Conservation (phyloP, 2,113 vertebrate species). For the Rhinopomastus cyanomelas region DNA sequence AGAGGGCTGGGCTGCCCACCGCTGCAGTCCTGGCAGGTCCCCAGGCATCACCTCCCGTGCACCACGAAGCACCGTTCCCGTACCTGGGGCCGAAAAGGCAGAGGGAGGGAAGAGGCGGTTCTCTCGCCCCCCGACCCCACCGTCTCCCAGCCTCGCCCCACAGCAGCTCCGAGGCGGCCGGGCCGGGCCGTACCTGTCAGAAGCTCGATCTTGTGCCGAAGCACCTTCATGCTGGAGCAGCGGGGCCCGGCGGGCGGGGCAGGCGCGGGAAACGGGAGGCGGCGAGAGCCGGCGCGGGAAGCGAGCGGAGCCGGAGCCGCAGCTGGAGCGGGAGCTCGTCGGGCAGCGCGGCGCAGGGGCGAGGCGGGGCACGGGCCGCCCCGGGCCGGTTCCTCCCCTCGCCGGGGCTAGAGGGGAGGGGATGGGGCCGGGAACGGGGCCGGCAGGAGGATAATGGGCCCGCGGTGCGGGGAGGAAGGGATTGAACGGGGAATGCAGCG, state of each 20-base stretch:
- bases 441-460: background rate
- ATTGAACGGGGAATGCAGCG: background rate
- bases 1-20: background rate
- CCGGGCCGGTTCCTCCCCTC: constrained; percentile 24
- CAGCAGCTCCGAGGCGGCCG: background rate
- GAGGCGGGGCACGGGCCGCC: constrained; percentile 7
- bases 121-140: background rate
- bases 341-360: constrained; percentile 8
- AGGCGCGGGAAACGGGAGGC: background rate
- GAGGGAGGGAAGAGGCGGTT: background rate
- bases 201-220: constrained; percentile 40
- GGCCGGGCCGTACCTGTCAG: background rate
- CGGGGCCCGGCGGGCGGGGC: background rate
- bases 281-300: background rate
- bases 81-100: background rate
- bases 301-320: background rate
- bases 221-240: constrained; percentile 20
- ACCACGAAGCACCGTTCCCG: background rate
- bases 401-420: background rate
- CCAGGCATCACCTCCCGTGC: background rate
- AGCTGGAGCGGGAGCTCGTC: background rate
- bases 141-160: background rate
- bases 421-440: background rate
- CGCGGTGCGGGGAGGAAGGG: background rate
- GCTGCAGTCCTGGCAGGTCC: background rate